A percentile compares a stretch with the other conserved stretches of the same genome.
These are phyloP conservation scores for Numida meleagris DNA, from an alignment of 2,113 vertebrate species.

Conservation along the genomic window DNA sequence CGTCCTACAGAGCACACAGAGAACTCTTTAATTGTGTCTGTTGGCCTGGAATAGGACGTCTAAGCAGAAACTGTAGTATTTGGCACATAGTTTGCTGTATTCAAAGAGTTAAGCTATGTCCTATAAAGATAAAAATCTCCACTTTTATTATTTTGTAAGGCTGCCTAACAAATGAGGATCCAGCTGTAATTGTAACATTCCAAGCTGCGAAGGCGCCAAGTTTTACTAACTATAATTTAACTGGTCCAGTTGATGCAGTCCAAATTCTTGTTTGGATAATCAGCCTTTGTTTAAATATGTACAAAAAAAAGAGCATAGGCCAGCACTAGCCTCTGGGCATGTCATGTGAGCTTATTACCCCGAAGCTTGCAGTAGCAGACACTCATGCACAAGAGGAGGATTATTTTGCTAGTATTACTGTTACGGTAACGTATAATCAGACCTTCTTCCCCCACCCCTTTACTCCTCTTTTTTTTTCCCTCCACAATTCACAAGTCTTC, in stretches of 20 bases:
- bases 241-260: constrained; percentile 76
- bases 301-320: constrained; percentile 69
- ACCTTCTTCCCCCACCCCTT: constrained; percentile 52
- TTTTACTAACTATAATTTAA: constrained; percentile 85
- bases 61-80: neutral
- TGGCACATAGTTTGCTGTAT: constrained; percentile 48
- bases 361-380: constrained; percentile 78
- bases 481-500: constrained; percentile 81
- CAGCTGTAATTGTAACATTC: constrained; percentile 82
- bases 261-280: constrained; percentile 90
- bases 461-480: neutral
- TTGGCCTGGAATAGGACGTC: neutral
- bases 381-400: constrained; percentile 82
- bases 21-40: neutral
- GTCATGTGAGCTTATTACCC: constrained; percentile 90
- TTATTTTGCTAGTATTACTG: constrained; percentile 83
- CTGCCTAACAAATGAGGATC: constrained; percentile 76
- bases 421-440: constrained; percentile 84
- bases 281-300: constrained; percentile 86
- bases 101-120: constrained; percentile 79
- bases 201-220: constrained; percentile 81
- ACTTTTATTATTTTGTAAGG: constrained; percentile 74
- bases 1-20: rapidly evolving
- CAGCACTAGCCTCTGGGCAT: constrained; percentile 81
- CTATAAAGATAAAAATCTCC: constrained; percentile 79